These are phyloP conservation scores for Chelon auratus DNA, from an alignment of 2,797 vertebrate genomes.

Conservation along the genomic window DNA sequence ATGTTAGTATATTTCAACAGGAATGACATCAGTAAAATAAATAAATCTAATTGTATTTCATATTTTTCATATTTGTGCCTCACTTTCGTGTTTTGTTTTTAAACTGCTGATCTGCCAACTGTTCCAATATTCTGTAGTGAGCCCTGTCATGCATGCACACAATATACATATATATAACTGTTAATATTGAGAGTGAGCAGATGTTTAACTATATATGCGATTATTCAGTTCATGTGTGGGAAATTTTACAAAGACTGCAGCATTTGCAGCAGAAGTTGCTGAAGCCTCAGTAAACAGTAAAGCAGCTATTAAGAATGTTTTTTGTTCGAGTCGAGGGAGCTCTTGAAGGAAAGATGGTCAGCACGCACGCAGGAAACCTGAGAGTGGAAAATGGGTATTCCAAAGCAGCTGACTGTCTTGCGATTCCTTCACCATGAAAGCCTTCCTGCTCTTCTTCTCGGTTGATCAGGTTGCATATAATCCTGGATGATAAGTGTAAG, in stretches of 20 bases:
- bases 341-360: not conserved
- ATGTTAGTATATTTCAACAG: no score
- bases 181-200: no score
- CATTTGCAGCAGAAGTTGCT: not conserved
- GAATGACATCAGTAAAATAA: not conserved
- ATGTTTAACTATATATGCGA: no score
- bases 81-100: no score
- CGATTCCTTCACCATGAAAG: slow-evolving; percentile 2
- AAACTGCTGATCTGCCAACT: not conserved
- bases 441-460: slow-evolving; percentile 22
- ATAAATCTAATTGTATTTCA: not conserved
- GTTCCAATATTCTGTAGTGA: not conserved
- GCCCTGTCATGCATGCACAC: not conserved
- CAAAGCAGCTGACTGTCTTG: slow-evolving; percentile 18
- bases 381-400: slow-evolving; percentile 50
- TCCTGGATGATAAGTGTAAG: slow-evolving; percentile 23
- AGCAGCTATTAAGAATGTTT: not conserved
- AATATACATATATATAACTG: no score
- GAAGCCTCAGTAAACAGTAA: not conserved
- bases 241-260: not conserved
- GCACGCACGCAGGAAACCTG: slow-evolving; percentile 31
- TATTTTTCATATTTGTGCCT: no score
- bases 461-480: slow-evolving; percentile 32
- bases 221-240: not conserved
- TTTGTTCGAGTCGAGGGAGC: not conserved